Evolutionary conservation across 2,888 invertebrate species (phyloP).

Genomic region (Stenotaenia linearis): DNA sequence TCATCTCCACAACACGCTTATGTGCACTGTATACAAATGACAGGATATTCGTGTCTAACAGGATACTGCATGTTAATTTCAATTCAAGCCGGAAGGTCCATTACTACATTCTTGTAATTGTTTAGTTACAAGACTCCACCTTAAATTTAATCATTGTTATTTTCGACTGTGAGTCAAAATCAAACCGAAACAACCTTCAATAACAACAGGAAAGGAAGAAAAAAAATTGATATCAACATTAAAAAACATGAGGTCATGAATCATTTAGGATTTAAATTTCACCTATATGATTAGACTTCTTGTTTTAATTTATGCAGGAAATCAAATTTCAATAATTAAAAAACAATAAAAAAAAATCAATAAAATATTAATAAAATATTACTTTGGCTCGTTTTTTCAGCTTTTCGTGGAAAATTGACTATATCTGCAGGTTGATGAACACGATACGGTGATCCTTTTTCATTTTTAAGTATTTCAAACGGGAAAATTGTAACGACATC

Average conservation of each 20-base stretch:
- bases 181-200: neutral
- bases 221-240: too few species aligned
- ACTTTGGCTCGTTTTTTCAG: neutral
- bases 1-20: too few species aligned
- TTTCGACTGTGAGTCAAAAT: neutral
- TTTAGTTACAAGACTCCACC: neutral
- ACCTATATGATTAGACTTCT: neutral
- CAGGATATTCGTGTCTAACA: neutral
- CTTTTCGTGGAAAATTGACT: neutral
- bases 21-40: neutral
- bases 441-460: neutral
- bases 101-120: neutral
- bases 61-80: neutral
- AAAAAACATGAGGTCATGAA: neutral
- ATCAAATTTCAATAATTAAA: too few species aligned
- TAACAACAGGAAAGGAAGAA: neutral
- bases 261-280: neutral
- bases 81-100: neutral
- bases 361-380: neutral
- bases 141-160: neutral
- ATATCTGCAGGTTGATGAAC: neutral
- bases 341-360: neutral
- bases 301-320: neutral
- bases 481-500: neutral
- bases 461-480: neutral